Base-by-base conservation (phyloP, 2,113 vertebrate species). In the Passer domesticus region DNA sequence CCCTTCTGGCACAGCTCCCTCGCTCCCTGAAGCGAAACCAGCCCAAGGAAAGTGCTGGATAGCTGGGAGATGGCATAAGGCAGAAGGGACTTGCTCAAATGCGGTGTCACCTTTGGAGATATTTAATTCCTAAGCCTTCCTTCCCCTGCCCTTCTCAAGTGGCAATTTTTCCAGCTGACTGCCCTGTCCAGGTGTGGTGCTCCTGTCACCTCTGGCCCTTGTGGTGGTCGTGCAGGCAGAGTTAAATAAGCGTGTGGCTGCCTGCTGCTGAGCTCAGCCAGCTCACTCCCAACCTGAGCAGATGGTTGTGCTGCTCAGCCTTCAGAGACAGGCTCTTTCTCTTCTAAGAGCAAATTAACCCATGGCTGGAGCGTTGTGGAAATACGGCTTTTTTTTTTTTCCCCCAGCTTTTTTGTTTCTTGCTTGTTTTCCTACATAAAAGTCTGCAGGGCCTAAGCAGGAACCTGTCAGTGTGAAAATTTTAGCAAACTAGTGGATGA, bases 251-350 rank as follows among this genome's bases (percentile, higher is more conserved):
- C 59, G 3, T 81, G 83, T 50, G 81, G 59, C 83, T 75, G 81
- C 86, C 87, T 87, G 77, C 69, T 94, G 47, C 81, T 49, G 69
- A 70, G 93, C 77, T 95, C 77, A 19, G 81, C 83, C 67, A 93
- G 68, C 82, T 74, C 81, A 8, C 52, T 92, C 83, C 49, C 79
- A 70, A 53, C 78, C 76, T 44, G 88, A 96, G 89, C 93, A 96
- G 93, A 96, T 97, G 96, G 92, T 8, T 95, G 59, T 94, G 76
- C 59, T 91, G 89, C 94, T 93, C 84, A 76, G 87, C 52, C 76
- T 94, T 87, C 76, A 87, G 73, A 80, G 55, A 76, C 59, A 33
- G 63, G 5, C 84, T 72, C 50, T 87, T 69, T 81, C 77, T 79
- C 30, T 92, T 77, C 72, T 52, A 78, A 76, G n/a, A 70, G 79